These are phyloP conservation scores for Eulithis prunata DNA, from an alignment of 2,888 invertebrate genomes.

Conservation along the genomic window DNA sequence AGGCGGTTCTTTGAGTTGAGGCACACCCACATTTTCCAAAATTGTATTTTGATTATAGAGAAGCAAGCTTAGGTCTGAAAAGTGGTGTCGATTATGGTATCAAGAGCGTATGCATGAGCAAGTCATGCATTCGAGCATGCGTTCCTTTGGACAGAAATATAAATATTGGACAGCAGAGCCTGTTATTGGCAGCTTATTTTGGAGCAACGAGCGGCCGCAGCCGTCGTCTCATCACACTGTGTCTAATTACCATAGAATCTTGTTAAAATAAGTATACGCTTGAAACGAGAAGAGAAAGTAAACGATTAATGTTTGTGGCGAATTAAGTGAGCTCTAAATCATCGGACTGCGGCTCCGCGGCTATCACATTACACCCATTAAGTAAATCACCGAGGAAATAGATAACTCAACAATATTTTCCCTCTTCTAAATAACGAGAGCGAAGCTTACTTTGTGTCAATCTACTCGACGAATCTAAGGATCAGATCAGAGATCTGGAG, in stretches of 20 bases:
- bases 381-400: neutral
- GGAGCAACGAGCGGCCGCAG: conserved; percentile 19
- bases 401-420: no score
- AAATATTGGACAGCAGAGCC: conserved; percentile 5
- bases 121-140: neutral
- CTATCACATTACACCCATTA: conserved; percentile 17
- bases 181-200: conserved; percentile 12
- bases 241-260: conserved; percentile 46
- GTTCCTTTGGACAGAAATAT: neutral
- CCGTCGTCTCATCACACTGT: conserved; percentile 34
- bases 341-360: conserved; percentile 23
- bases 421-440: no score
- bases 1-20: no score
- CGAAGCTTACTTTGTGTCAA: no score
- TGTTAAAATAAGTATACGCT: conserved; percentile 43
- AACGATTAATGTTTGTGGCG: conserved; percentile 41
- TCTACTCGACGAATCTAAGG: neutral
- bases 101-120: neutral
- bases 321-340: conserved; percentile 33
- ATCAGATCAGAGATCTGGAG: neutral
- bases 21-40: neutral
- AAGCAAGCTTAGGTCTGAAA: neutral
- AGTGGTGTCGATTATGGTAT: neutral
- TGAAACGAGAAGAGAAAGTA: conserved; percentile 48
- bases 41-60: neutral